These are phyloP conservation scores for Cryptocheilus praepositus DNA, from an alignment of 2,888 invertebrate species.

Conservation along the genomic window DNA sequence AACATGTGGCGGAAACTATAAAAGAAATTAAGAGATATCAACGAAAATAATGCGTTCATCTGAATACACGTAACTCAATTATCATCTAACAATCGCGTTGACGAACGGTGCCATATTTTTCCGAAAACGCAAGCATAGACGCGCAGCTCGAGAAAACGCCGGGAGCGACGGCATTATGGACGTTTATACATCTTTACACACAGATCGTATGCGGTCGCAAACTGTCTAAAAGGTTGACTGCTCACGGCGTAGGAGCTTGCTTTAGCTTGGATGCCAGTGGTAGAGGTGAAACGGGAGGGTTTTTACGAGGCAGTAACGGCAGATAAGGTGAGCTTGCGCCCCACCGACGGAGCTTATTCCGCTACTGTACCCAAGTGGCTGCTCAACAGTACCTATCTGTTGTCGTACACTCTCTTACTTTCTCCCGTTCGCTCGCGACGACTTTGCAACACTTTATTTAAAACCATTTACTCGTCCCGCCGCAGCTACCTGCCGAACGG, in stretches of 20 bases:
- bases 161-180: constrained; percentile 49
- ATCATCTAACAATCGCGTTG: not conserved
- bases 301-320: constrained; percentile 75
- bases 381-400: constrained; percentile 64
- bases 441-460: constrained; percentile 50
- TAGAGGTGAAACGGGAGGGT: constrained; percentile 66
- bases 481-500: not conserved
- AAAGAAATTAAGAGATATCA: too few species aligned
- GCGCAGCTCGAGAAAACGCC: not conserved
- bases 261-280: constrained; percentile 35
- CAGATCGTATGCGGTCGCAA: constrained; percentile 46
- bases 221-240: constrained; percentile 51
- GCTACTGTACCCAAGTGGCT: constrained; percentile 74
- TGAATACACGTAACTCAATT: too few species aligned
- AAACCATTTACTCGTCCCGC: constrained; percentile 58
- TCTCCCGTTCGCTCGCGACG: constrained; percentile 38
- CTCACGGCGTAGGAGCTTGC: constrained; percentile 33
- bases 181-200: constrained; percentile 48
- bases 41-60: too few species aligned
- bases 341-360: constrained; percentile 69
- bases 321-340: constrained; percentile 74
- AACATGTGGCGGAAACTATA: too few species aligned
- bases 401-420: constrained; percentile 48
- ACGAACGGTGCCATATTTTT: not conserved
- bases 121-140: not conserved